phyloP scores from a whole-genome alignment of 2,797 vertebrate genomes.

The Brachymystax lenok region DNA sequence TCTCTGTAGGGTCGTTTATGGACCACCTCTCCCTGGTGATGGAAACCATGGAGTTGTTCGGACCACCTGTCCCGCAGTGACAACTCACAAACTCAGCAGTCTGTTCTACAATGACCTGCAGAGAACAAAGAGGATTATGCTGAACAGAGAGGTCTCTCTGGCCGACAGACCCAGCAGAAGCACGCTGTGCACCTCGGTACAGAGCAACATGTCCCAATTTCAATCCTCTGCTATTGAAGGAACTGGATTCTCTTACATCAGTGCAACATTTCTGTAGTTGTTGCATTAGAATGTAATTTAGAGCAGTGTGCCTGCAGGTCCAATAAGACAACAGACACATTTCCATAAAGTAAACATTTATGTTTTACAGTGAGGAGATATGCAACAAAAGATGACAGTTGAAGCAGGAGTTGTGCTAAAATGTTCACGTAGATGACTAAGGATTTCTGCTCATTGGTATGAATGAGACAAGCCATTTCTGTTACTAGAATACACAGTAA shows the following conservation, averaged over 20 bases:
- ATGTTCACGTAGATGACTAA: slow-evolving; percentile 4
- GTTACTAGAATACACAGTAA: slow-evolving; percentile 3
- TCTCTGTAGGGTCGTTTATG: slow-evolving; percentile 82
- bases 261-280: too few relatives aligned
- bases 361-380: slow-evolving; percentile 20
- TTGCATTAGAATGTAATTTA: background rate
- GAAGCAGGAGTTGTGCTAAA: slow-evolving; percentile 13
- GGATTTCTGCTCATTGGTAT: slow-evolving; percentile 12
- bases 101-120: background rate
- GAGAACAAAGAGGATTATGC: background rate
- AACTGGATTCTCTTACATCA: background rate
- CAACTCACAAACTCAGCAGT: background rate
- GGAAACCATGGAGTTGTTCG: slow-evolving; percentile 79
- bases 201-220: too few relatives aligned
- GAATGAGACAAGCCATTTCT: background rate
- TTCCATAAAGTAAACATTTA: slow-evolving; percentile 25
- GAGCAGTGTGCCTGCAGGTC: background rate
- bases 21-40: slow-evolving; percentile 82
- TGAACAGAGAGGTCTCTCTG: too few relatives aligned
- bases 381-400: slow-evolving; percentile 22
- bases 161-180: too few relatives aligned
- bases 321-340: background rate
- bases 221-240: too few relatives aligned
- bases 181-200: too few relatives aligned
- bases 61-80: slow-evolving; percentile 54